Evolutionary conservation across 2,797 vertebrate genomes (phyloP).

Genomic region (Fratercula arctica): DNA sequence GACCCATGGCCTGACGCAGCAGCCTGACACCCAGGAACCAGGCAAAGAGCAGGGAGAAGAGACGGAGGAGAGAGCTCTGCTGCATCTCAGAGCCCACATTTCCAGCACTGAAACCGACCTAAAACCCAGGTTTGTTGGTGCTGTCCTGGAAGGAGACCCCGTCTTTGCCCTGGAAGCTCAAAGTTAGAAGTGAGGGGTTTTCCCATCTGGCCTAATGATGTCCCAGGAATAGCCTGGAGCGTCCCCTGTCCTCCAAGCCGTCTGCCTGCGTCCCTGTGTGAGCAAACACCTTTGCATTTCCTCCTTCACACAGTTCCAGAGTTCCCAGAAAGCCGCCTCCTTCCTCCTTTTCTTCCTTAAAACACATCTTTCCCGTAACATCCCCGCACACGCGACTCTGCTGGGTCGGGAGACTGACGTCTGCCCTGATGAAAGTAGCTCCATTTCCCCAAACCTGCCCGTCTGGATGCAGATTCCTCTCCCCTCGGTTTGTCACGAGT

Average conservation of each 20-base stretch:
- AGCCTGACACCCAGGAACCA: background rate
- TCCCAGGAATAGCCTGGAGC: background rate
- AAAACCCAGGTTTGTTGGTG: background rate
- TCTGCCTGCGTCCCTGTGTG: rapidly evolving
- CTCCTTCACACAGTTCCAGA: background rate
- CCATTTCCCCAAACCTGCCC: background rate
- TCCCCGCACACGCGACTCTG: too few species aligned
- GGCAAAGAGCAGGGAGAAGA: background rate
- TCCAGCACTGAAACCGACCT: background rate
- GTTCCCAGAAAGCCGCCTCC: background rate
- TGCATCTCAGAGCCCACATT: background rate
- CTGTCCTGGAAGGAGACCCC: background rate
- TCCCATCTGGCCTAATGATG: background rate
- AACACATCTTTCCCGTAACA: background rate
- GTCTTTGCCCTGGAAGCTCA: background rate
- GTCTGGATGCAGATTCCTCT: background rate
- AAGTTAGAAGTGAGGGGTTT: background rate
- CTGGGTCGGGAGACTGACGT: rapidly evolving
- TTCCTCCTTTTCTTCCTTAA: background rate
- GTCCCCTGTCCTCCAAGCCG: background rate
- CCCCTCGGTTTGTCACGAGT: rapidly evolving
- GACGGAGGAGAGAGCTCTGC: background rate
- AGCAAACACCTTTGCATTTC: background rate
- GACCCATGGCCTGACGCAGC: background rate
- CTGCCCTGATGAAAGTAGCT: background rate